Evolutionary conservation across 2,888 invertebrate genomes (phyloP).

Genomic region (Orthosia gothica): DNA sequence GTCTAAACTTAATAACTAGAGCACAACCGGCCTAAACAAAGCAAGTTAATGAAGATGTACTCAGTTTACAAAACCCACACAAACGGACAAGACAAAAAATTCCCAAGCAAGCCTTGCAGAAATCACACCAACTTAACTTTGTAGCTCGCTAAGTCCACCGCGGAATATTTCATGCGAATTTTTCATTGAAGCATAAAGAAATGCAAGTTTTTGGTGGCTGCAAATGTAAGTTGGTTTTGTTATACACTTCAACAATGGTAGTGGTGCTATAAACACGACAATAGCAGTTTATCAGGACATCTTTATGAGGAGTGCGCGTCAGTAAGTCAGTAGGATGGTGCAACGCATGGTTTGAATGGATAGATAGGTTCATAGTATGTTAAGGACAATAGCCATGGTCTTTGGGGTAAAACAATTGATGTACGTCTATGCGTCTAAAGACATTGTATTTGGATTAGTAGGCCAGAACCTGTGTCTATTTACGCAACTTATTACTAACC

Average conservation of each 20-base stretch:
- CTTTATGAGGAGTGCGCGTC: conserved; percentile 58
- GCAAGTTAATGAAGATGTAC: conserved; percentile 39
- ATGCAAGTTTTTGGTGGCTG: conserved; percentile 1
- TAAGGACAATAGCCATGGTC: conserved; percentile 18
- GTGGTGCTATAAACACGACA: conserved; percentile 53
- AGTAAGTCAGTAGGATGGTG: conserved; percentile 45
- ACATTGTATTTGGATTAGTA: not conserved
- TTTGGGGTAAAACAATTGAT: conserved; percentile 19
- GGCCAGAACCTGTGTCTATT: no score
- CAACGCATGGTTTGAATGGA: conserved; percentile 35
- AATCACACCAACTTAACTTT: conserved; percentile 33
- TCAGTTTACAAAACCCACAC: conserved; percentile 44
- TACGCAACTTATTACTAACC: not conserved
- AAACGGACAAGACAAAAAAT: conserved; percentile 46
- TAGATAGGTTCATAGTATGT: not conserved
- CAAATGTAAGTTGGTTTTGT: conserved; percentile 42
- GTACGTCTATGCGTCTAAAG: not conserved
- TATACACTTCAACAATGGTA: conserved; percentile 54
- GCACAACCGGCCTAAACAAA: conserved; percentile 37
- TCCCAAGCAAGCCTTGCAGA: conserved; percentile 38
- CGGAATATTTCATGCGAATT: not conserved
- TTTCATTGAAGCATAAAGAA: conserved; percentile 15
- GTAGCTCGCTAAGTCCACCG: conserved; percentile 1
- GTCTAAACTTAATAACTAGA: conserved; percentile 34
- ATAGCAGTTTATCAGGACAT: conserved; percentile 63